Base-by-base conservation (phyloP, 2,888 invertebrate species). In the Erebia ligea region DNA sequence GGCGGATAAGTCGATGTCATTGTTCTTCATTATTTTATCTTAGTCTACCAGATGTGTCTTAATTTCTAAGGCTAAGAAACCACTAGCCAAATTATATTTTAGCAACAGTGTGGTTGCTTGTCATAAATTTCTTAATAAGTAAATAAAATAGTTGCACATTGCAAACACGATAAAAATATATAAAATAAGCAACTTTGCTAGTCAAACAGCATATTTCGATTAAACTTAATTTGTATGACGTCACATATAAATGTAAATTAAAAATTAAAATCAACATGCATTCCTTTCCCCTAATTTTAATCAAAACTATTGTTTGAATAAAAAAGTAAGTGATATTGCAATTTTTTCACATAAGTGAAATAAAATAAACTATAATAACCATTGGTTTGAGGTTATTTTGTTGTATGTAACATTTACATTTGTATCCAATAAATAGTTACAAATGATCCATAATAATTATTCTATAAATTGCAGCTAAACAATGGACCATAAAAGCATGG, bases 1-100 rank as follows among this genome's bases (percentile, higher is more conserved):
- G 76, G 76, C 76, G 75, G 76, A 76, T 69, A 68, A 69, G 73
- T 71, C 73, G 76, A 74, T 73, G 77, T 76, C 75, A 68, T 65
- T 70, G 76, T 68, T 72, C 48, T 62, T 58, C 50, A 54, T 69
- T 72, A 70, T 68, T 70, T 70, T 68, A 71, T 69, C 64, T 68
- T 68, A 72, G 57, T 73, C 71, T 71, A 73, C 63, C 62, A 62
- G 70, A 70, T 70, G 58, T 68, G 66, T 69, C 71, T 68, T 54
- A 63, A 66, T 40, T 71, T 34, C 57, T 58, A 58, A 59, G 40
- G 59, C 34, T n/a, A 40, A 6, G 34, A 25, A 17, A 40, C 40
- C 59, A 59, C n/a, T 62, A 62, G 21, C 19, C 62, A 15, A 45
- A 48, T 21, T 21, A 21, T 9, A 48, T 48, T 21, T 45, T 17